Evolutionary conservation across 37 sponge, comb jelly and placozoan species (phyloP).

Genomic region (Halichondria panicea): DNA sequence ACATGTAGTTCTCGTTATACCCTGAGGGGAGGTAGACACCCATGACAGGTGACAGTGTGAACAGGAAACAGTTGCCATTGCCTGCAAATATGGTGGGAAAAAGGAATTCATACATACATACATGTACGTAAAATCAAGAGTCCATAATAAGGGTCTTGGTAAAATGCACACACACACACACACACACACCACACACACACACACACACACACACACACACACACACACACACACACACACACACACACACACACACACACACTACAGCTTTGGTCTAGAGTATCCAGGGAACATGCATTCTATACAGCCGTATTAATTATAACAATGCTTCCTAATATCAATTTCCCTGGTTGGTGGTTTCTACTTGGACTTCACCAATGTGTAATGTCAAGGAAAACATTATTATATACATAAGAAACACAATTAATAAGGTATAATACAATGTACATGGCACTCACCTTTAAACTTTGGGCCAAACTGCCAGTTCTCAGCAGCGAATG

Average conservation of each 20-base stretch:
- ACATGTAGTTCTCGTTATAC: slow-evolving; percentile 91
- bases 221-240: too few species aligned
- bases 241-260: too few species aligned
- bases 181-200: too few species aligned
- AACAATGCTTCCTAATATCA: too few species aligned
- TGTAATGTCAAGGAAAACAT: too few species aligned
- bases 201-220: too few species aligned
- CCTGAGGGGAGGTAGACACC: slow-evolving; percentile 74
- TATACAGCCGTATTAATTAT: too few species aligned
- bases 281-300: too few species aligned
- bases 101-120: background rate
- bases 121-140: too few species aligned
- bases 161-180: background rate
- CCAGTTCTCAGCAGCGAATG: slow-evolving; percentile 80
- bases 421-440: background rate
- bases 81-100: slow-evolving; percentile 42
- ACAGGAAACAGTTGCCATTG: slow-evolving; percentile 77
- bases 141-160: too few species aligned
- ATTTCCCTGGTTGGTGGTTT: background rate
- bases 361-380: background rate
- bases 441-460: slow-evolving; percentile 37
- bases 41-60: slow-evolving; percentile 68
- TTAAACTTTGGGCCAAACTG: slow-evolving; percentile 62
- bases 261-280: too few species aligned
- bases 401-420: background rate